Conservation (phyloP, 2,113 vertebrate genomes). For the Oostethus manadensis region DNA sequence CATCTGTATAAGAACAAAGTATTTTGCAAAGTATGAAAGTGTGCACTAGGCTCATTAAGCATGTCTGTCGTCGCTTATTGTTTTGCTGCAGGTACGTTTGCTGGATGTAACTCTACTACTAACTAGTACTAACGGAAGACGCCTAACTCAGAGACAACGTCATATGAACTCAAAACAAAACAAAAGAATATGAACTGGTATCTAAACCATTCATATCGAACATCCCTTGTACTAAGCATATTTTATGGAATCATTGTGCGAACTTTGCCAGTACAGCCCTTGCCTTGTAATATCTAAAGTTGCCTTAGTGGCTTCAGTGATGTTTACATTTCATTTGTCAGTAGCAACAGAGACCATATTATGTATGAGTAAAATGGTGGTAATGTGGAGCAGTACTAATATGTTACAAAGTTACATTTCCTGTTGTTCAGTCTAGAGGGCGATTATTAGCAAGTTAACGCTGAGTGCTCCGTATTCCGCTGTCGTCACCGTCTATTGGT, state of each 20-base stretch:
- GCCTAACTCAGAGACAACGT: no score
- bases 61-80: no score
- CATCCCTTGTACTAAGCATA: no score
- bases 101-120: no score
- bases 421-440: constrained; percentile 4
- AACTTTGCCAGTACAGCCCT: background rate
- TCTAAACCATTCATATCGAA: no score
- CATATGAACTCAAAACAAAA: no score
- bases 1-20: no score
- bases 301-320: background rate
- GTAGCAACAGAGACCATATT: background rate
- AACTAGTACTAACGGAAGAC: no score
- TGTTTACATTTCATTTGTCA: background rate
- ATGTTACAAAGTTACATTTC: constrained; percentile 11
- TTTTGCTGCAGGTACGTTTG: no score
- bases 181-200: no score
- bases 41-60: no score
- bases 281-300: background rate
- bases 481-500: constrained; percentile 42
- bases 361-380: background rate
- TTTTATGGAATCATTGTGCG: background rate
- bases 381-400: background rate
- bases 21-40: no score
- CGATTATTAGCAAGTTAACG: constrained; percentile 14
- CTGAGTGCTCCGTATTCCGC: constrained; percentile 23